phyloP scores from a whole-genome alignment of 1,140 invertebrate genomes.

The Myzus persicae region DNA sequence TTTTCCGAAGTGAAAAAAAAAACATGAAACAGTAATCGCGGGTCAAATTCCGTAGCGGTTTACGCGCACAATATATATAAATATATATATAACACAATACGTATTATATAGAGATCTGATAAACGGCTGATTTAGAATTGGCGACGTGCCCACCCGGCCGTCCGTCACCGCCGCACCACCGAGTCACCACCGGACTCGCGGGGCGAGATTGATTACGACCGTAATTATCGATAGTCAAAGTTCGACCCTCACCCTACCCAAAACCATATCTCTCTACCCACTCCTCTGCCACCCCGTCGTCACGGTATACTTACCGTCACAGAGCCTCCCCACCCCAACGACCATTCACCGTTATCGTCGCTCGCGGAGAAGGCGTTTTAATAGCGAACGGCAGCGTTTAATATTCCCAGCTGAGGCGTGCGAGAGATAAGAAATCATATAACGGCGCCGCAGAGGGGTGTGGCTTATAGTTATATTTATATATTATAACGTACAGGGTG shows the following conservation, averaged over 20 bases:
- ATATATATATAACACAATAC: background rate
- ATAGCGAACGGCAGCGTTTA: background rate
- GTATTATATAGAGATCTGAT: background rate
- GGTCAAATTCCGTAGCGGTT: background rate
- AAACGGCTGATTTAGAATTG: constrained; percentile 8
- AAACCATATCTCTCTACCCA: background rate
- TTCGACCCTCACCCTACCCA: background rate
- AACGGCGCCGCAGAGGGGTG: background rate
- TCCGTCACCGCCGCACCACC: background rate
- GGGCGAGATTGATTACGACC: constrained; percentile 29
- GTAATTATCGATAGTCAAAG: constrained; percentile 44
- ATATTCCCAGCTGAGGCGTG: constrained; percentile 27
- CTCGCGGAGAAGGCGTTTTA: constrained; percentile 13
- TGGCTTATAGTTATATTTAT: background rate
- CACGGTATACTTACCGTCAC: background rate
- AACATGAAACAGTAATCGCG: background rate
- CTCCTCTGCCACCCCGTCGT: no score
- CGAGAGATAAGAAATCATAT: constrained; percentile 47
- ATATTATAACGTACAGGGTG: background rate
- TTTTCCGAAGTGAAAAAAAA: background rate
- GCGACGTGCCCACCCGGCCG: background rate
- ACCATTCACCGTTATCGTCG: background rate
- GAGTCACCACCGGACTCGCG: background rate
- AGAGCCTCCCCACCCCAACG: background rate
- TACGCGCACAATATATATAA: background rate